Percentiles rank a stretch among this genome's conserved stretches.
These are phyloP conservation scores for Rhyacophila evoluta DNA, from an alignment of 2,888 invertebrate species.

Conservation along the genomic window DNA sequence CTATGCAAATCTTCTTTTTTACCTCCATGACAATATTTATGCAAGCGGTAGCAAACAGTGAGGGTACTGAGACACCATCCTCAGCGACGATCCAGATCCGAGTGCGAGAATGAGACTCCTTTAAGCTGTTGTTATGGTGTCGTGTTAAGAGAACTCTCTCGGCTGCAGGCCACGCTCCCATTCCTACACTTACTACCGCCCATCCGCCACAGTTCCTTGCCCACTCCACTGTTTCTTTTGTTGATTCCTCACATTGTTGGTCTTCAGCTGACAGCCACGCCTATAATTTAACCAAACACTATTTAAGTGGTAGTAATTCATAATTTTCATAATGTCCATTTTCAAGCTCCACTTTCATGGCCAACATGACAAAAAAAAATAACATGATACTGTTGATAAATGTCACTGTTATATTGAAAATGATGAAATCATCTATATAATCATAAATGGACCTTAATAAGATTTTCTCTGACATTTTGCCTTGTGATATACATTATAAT, in stretches of 20 bases:
- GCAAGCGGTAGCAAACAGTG: slow-evolving; percentile 80
- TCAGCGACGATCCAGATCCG: slow-evolving; percentile 90
- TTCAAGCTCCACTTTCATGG: too few species aligned
- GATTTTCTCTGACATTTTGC: too few species aligned
- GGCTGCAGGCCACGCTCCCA: slow-evolving; percentile 37
- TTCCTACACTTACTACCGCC: slow-evolving; percentile 57
- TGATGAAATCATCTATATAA: too few species aligned
- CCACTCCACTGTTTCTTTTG: slow-evolving; percentile 59
- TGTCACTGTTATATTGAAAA: too few species aligned
- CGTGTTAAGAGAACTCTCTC: slow-evolving; percentile 52
- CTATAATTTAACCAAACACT: slow-evolving; percentile 56
- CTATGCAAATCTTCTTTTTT: slow-evolving; percentile 36
- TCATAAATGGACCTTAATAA: too few species aligned
- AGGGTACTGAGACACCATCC: slow-evolving; percentile 80
- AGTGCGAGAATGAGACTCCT: slow-evolving; percentile 56
- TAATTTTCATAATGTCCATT: too few species aligned
- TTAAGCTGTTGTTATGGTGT: slow-evolving; percentile 60
- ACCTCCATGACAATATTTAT: slow-evolving; percentile 74
- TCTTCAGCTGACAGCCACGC: slow-evolving; percentile 62
- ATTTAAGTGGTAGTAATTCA: too few species aligned
- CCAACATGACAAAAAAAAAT: too few species aligned
- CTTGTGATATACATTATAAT: too few species aligned
- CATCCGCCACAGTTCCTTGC: slow-evolving; percentile 55
- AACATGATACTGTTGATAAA: too few species aligned
- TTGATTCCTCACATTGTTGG: not conserved